Percentiles rank a stretch among this genome's conserved stretches.
Conservation (phyloP, 2,888 invertebrate genomes). For the Cephus runcator region DNA sequence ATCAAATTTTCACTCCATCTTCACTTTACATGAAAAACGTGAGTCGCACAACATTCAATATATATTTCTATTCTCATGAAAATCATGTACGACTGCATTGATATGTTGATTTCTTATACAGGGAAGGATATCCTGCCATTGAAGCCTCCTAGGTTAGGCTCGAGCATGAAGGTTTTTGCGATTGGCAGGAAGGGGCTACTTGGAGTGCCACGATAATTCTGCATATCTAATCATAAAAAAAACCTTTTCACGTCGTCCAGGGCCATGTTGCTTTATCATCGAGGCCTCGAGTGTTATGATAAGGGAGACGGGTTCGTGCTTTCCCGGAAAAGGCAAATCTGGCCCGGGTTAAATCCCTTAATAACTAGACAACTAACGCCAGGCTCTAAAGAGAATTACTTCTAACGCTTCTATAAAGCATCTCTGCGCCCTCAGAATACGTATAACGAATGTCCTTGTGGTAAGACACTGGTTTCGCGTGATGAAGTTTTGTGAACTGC, state of each 20-base stretch:
- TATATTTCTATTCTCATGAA: not conserved
- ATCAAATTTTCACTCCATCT: not conserved
- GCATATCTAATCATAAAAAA: not conserved
- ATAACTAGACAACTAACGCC: not conserved
- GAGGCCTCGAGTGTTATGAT: not conserved
- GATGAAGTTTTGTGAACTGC: not conserved
- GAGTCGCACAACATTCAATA: not conserved
- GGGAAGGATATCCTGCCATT: not conserved
- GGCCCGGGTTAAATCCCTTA: not conserved
- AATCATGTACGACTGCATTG: not conserved
- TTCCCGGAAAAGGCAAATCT: not conserved
- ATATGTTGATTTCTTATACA: not conserved
- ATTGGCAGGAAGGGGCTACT: not conserved
- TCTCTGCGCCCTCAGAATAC: not conserved
- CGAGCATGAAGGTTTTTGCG: not conserved
- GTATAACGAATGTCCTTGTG: not conserved
- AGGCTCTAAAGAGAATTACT: not conserved
- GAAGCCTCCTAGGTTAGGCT: not conserved
- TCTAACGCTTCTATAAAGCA: not conserved
- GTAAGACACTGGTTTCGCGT: not conserved
- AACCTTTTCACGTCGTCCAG: not conserved
- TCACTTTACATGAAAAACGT: not conserved
- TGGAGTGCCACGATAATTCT: not conserved
- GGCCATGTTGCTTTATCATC: not conserved
- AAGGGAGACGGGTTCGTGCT: not conserved